phyloP scores from a whole-genome alignment of 2,113 vertebrate genomes.

The Serinus canaria region DNA sequence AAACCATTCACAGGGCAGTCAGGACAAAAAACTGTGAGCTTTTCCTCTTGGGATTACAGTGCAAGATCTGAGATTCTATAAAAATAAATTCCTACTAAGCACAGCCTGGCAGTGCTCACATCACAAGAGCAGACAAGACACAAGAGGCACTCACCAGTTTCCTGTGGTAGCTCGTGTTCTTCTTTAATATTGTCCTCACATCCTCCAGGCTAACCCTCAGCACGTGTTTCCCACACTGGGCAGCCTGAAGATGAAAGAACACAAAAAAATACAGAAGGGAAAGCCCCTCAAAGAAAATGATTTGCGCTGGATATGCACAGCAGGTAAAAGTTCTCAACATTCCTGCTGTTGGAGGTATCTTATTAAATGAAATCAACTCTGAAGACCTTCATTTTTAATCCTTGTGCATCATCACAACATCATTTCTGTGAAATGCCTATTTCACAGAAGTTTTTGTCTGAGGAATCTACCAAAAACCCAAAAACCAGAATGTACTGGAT shows the following conservation, averaged over 20 bases:
- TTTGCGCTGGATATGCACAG: background rate
- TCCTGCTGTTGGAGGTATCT: background rate
- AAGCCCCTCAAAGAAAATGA: background rate
- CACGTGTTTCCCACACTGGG: conserved; percentile 17
- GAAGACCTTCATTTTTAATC: background rate
- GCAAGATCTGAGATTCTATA: background rate
- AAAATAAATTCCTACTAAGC: background rate
- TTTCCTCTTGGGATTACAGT: background rate
- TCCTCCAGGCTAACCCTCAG: conserved; percentile 47
- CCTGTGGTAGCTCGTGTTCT: background rate
- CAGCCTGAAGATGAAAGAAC: conserved; percentile 10
- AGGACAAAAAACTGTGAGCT: background rate
- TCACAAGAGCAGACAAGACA: background rate
- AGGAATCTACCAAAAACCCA: background rate
- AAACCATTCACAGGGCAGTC: background rate
- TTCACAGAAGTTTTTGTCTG: background rate
- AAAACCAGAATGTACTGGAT: background rate
- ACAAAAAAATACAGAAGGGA: background rate
- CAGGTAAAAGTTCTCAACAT: background rate
- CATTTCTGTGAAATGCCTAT: background rate
- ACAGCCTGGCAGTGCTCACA: background rate
- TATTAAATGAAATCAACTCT: background rate
- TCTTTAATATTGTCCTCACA: conserved; percentile 23
- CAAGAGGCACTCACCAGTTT: conserved; percentile 32
- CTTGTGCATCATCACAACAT: background rate